These are phyloP conservation scores for Druon quercuslanigerum DNA, from an alignment of 1,140 invertebrate species.

Conservation along the genomic window DNA sequence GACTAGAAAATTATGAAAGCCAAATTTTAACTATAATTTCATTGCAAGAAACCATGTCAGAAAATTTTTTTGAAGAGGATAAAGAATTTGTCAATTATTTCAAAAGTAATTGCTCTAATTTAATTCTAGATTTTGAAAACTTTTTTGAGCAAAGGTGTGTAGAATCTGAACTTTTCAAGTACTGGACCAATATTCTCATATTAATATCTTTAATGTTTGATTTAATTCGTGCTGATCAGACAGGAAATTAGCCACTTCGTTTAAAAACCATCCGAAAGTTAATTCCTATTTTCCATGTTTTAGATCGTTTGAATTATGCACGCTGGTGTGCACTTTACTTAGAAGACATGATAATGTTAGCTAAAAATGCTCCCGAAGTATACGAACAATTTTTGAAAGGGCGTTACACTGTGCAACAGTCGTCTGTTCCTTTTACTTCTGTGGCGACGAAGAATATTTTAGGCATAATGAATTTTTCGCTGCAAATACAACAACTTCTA, in stretches of 20 bases:
- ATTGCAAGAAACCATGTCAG: slow-evolving; percentile 24
- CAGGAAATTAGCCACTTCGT: slow-evolving; percentile 44
- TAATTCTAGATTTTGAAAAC: slow-evolving; percentile 14
- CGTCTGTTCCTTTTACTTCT: neutral
- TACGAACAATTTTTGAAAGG: slow-evolving; percentile 33
- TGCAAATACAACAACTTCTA: too few relatives aligned
- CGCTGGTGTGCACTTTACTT: slow-evolving; percentile 42
- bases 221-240: slow-evolving; percentile 39
- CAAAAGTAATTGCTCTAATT: neutral
- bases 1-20: slow-evolving; percentile 26
- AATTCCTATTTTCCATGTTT: slow-evolving; percentile 36
- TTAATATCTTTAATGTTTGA: slow-evolving; percentile 34
- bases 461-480: too few relatives aligned
- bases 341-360: slow-evolving; percentile 34
- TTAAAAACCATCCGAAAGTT: slow-evolving; percentile 33
- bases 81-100: slow-evolving; percentile 26
- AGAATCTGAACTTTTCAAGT: slow-evolving; percentile 33
- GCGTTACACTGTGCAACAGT: slow-evolving; percentile 31
- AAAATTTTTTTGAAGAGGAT: slow-evolving; percentile 30
- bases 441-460: too few relatives aligned
- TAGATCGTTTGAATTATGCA: slow-evolving; percentile 43
- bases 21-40: neutral
- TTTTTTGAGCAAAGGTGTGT: slow-evolving; percentile 1
- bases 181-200: slow-evolving; percentile 35
- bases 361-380: slow-evolving; percentile 16